Evolutionary conservation across 2,797 vertebrate genomes (phyloP).

Genomic region (Moxostoma hubbsi): DNA sequence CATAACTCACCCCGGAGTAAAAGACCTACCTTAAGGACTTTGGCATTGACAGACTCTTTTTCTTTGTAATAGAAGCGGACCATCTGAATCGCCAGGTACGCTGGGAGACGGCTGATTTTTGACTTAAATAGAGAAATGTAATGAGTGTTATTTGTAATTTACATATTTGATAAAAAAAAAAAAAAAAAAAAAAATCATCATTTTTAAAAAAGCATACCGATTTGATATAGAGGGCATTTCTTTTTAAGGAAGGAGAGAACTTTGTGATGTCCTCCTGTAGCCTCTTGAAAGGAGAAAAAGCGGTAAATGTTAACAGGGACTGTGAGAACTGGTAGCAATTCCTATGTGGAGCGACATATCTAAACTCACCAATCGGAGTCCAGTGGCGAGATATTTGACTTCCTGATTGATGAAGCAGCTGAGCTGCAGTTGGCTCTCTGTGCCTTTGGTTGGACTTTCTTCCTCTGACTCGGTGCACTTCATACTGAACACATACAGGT

Average conservation of each 20-base stretch:
- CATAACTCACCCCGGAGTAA: background rate
- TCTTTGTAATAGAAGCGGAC: constrained; percentile 99
- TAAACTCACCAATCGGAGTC: constrained; percentile 89
- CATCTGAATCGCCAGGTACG: constrained; percentile 98
- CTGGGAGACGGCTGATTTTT: constrained; percentile 94
- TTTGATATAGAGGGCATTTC: constrained; percentile 97
- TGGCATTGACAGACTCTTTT: constrained; percentile 98
- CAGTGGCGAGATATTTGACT: constrained; percentile 98
- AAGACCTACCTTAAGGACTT: constrained; percentile 93
- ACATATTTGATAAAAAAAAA: no score
- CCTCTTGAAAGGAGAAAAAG: constrained; percentile 75
- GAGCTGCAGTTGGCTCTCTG: constrained; percentile 94
- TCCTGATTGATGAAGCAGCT: constrained; percentile 99
- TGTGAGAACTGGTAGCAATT: no score
- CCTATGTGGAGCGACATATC: background rate
- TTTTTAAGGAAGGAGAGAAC: constrained; percentile 91
- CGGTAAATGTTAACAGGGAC: constrained; percentile 4
- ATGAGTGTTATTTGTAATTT: background rate
- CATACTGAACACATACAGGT: constrained; percentile 84
- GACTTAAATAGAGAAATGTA: constrained; percentile 77
- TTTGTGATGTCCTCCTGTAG: constrained; percentile 99
- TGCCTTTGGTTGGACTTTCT: constrained; percentile 94
- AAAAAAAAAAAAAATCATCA: no score
- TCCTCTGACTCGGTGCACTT: constrained; percentile 97
- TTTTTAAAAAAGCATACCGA: constrained; percentile 78